Base-by-base conservation (phyloP, 2,888 invertebrate genomes). In the Timema cristinae region DNA sequence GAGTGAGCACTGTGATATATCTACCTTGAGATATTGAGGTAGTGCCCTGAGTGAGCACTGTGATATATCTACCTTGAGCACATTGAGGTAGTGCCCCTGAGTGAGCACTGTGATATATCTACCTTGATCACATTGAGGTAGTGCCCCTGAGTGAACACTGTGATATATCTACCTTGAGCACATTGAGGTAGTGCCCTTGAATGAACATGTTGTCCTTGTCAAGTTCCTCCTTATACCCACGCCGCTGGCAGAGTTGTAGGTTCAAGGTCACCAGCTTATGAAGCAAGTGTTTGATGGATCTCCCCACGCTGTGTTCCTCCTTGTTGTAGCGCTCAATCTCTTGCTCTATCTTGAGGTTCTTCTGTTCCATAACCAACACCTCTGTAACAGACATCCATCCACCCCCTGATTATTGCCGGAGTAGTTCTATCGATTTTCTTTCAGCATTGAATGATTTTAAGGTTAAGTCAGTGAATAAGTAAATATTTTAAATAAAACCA, bases 361-460 rank as follows among this genome's bases (percentile, higher is more conserved):
- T 93, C 77, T 93, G 91, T 66, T 91, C 90, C 81, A 93, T 87
- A 71, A 94, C 83, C 77, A 84, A 80, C 69, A 85, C 83, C 79
- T 88, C 84, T 83, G 76, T 32, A 74, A 50, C n/a, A 70, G 49
- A 16, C 16, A 32, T 48, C 54, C 54, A 11, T 54, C 32, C 32
- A 32, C 32, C 4, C 32, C 32, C 32, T 32, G 32, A 32, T 32
- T 4, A 32, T 32, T 32, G 32, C 32, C 32, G 32, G 32, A 32
- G 32, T 32, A 32, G 32, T 32, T 32, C 32, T 32, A 32, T 32
- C 32, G 32, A 32, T 32, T 32, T 32, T 32, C 32, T 32, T 4
- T 32, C 32, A 32, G 1, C 32, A 32, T 32, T 32, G 32, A 32
- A 32, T 32, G 32, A 32, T 32, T 32, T 32, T 32, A 32, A 4